Evolutionary conservation across 2,888 invertebrate species (phyloP).

Genomic region (Agonopterix subpropinquella): DNA sequence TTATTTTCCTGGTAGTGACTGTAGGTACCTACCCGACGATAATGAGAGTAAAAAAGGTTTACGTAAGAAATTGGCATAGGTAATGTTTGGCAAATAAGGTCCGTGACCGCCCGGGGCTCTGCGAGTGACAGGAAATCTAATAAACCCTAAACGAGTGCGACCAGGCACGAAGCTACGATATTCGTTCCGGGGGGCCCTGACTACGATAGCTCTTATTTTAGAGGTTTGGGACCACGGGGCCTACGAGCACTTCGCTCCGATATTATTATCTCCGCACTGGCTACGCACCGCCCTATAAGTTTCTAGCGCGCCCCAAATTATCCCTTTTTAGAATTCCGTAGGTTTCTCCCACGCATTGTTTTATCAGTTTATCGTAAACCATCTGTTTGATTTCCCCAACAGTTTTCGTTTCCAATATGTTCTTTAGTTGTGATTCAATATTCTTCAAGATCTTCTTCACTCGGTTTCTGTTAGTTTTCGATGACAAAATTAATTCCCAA

Average conservation of each 20-base stretch:
- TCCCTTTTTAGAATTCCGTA: conserved; percentile 24
- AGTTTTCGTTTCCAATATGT: too few relatives aligned
- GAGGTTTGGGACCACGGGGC: too few relatives aligned
- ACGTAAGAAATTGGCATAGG: conserved; percentile 56
- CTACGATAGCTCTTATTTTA: too few relatives aligned
- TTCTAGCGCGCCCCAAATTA: conserved; percentile 30
- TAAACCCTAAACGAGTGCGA: conserved; percentile 53
- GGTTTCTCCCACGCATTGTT: conserved; percentile 10
- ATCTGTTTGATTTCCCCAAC: conserved; percentile 1
- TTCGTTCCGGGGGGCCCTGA: not conserved
- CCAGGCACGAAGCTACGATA: conserved; percentile 11
- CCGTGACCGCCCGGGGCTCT: conserved; percentile 41
- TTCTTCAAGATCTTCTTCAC: too few relatives aligned
- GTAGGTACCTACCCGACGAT: conserved; percentile 30
- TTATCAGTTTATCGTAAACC: conserved; percentile 9
- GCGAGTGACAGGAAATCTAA: conserved; percentile 68
- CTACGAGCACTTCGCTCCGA: too few relatives aligned
- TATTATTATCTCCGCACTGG: too few relatives aligned
- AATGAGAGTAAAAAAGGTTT: conserved; percentile 59
- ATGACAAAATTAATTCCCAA: too few relatives aligned
- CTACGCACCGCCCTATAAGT: too few relatives aligned
- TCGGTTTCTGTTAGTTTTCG: too few relatives aligned
- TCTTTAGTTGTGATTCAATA: too few relatives aligned
- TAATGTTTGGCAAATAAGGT: conserved; percentile 63
- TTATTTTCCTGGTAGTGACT: too few relatives aligned